Evolutionary conservation across 2,113 vertebrate species (phyloP).

Genomic region (Notothenia rossii): DNA sequence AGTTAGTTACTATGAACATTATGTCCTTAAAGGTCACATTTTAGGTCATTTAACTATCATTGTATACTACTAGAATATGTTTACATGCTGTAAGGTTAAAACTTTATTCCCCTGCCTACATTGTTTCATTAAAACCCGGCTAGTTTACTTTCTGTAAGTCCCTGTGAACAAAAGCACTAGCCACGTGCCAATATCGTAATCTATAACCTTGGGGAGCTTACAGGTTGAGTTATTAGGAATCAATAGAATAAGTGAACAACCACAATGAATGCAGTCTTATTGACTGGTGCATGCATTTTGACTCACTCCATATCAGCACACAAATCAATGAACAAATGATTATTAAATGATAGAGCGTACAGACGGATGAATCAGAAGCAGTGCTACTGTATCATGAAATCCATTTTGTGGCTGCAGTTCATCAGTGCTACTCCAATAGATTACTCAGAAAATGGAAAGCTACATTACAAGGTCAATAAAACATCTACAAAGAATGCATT

Average conservation of each 20-base stretch:
- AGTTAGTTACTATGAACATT: background rate
- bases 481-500: slow-evolving; percentile 17
- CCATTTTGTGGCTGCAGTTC: slow-evolving; percentile 32
- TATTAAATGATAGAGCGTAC: slow-evolving; percentile 42
- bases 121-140: background rate
- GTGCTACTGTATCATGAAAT: slow-evolving; percentile 29
- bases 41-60: too few relatives aligned
- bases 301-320: slow-evolving; percentile 34
- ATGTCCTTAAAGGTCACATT: background rate
- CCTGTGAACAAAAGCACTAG: slow-evolving; percentile 25
- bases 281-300: slow-evolving; percentile 40
- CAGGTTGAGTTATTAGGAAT: slow-evolving; percentile 40
- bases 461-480: slow-evolving; percentile 42
- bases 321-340: slow-evolving; percentile 57
- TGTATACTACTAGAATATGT: too few relatives aligned
- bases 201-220: slow-evolving; percentile 28
- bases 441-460: slow-evolving; percentile 35
- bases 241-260: slow-evolving; percentile 33
- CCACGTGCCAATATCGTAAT: slow-evolving; percentile 26
- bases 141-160: slow-evolving; percentile 20
- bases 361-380: slow-evolving; percentile 31
- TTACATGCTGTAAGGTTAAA: too few relatives aligned
- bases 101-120: too few relatives aligned
- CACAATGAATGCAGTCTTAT: slow-evolving; percentile 26
- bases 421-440: slow-evolving; percentile 16